Evolutionary conservation across 2,888 invertebrate species (phyloP).

Genomic region (Lydus trimaculatus): DNA sequence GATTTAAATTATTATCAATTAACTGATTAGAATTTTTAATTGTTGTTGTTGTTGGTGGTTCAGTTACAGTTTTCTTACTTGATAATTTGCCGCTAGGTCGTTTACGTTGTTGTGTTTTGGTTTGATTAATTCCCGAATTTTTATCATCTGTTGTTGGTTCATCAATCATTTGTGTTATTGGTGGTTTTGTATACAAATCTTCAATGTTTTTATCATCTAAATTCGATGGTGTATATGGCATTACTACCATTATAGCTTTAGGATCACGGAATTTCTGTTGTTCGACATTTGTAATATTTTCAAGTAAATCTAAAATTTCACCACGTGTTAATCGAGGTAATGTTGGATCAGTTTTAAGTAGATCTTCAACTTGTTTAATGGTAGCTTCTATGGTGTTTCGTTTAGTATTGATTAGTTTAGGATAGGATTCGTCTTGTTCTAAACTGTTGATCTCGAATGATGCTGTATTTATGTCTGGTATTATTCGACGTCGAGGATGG

Average conservation of each 20-base stretch:
- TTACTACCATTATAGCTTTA: conserved; percentile 70
- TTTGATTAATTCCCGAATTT: conserved; percentile 18
- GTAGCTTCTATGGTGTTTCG: conserved; percentile 66
- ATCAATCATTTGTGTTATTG: conserved; percentile 67
- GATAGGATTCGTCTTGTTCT: conserved; percentile 21
- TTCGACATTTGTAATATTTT: conserved; percentile 70
- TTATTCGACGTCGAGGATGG: conserved; percentile 9
- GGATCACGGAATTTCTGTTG: conserved; percentile 51
- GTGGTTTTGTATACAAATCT: conserved; percentile 72
- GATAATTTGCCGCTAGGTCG: conserved; percentile 15
- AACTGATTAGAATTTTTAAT: background rate
- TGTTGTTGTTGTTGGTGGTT: background rate
- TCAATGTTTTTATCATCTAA: conserved; percentile 63
- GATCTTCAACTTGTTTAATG: conserved; percentile 71
- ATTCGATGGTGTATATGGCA: conserved; percentile 71
- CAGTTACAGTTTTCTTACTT: background rate
- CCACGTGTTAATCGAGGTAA: conserved; percentile 70
- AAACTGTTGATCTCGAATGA: conserved; percentile 37
- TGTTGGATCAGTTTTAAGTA: conserved; percentile 68
- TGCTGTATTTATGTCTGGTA: conserved; percentile 30
- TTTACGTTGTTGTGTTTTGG: conserved; percentile 33
- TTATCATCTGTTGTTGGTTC: conserved; percentile 36
- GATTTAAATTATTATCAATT: background rate
- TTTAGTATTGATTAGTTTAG: conserved; percentile 21
- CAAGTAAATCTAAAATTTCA: conserved; percentile 72